These are phyloP conservation scores for Acanthornis magna DNA, from an alignment of 2,797 vertebrate genomes.

Conservation along the genomic window DNA sequence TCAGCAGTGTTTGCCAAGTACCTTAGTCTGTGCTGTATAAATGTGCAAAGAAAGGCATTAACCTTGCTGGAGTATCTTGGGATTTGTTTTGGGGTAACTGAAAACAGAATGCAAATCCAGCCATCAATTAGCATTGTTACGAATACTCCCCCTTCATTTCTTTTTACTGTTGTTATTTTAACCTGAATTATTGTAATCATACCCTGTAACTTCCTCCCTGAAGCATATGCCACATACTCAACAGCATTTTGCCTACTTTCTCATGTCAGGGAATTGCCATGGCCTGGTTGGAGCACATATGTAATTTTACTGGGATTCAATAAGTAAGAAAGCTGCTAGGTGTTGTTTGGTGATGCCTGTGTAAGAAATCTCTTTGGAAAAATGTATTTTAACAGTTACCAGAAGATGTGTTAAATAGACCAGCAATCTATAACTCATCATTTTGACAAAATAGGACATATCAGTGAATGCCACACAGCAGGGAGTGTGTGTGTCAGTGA, in stretches of 20 bases:
- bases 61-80: neutral
- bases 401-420: neutral
- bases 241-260: neutral
- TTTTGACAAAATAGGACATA: neutral
- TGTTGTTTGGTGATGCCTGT: neutral
- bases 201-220: neutral
- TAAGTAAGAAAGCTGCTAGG: neutral
- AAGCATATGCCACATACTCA: neutral
- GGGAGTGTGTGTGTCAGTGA: neutral
- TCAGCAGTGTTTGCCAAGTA: neutral
- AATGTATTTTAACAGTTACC: neutral
- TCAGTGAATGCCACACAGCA: neutral
- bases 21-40: neutral
- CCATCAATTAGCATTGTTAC: neutral
- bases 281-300: neutral
- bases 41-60: neutral
- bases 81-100: neutral
- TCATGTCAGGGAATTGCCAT: neutral
- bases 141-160: neutral
- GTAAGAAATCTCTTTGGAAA: neutral
- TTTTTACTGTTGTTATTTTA: conserved; percentile 10
- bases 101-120: neutral
- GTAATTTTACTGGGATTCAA: neutral
- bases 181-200: neutral
- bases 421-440: neutral